Evolutionary conservation across 30 jellyfish, hydroid and myxozoan species (phyloP), one percentile per base, ranked within the genome.

Genomic region (Turritopsis dohrnii): DNA sequence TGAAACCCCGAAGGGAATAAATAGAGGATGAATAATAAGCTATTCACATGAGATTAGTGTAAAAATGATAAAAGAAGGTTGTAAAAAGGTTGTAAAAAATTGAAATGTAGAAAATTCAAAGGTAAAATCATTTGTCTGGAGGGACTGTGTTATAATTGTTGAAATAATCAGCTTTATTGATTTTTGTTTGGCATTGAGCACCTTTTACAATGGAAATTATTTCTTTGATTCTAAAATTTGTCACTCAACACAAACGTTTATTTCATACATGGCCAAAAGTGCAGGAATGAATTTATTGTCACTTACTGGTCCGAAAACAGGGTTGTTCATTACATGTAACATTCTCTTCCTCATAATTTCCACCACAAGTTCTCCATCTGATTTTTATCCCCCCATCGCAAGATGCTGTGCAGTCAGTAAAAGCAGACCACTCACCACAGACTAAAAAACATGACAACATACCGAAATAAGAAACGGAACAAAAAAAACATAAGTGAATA

Each of bases 371-470:
- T 66, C 99, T 53, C 99, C 99, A 94, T 81, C 99, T 74, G 54
- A 84, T 89, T 74, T 80, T 81, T 25, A 54, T 28, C 16, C 99
- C 99, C 0, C 99, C 99, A 21, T 94, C 96, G 81, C 99, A 94
- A 18, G 95, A 66, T 16, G 28, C 91, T n/a, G 96, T 82, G 88
- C 99, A 94, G 27, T 85, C 91, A 19, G 94, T 73, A 80, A 72
- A 94, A 1, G 96, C 96, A 3, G 99, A 94, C 99, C 99, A 94
- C 29, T 88, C 95, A 74, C 99, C 99, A 66, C 99, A 94, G 29
- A 80, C 99, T 94, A 79, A 29, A 72, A 28, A 72, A 8, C 20
- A 22, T 31, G 22, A 9, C 8, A 75, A 75, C n/a, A 75, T 16
- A 75, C 17, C 17, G 24, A 18, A 72, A 72, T 21, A 0, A 21